These are phyloP conservation scores for Diceros bicornis DNA, from an alignment of 2,797 vertebrate species.

Conservation along the genomic window DNA sequence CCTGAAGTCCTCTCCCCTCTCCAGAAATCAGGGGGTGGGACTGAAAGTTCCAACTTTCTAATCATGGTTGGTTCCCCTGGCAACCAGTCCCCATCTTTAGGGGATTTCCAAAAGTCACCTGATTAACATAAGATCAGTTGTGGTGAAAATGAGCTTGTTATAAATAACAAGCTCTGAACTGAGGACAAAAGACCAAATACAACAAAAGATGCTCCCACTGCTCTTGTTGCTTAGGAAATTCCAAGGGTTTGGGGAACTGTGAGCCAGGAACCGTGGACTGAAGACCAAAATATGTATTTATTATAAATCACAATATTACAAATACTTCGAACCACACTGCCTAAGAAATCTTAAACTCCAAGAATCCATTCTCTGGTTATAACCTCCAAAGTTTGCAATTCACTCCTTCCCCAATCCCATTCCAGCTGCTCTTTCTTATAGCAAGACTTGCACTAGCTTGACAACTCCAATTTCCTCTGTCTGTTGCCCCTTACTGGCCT, in stretches of 20 bases:
- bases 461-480: neutral
- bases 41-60: neutral
- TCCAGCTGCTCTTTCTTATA: neutral
- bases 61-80: neutral
- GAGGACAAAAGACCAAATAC: neutral
- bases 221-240: neutral
- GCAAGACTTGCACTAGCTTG: neutral
- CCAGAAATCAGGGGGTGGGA: neutral
- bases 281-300: slow-evolving; percentile 7
- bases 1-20: neutral
- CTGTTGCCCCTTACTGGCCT: neutral
- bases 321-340: neutral
- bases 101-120: slow-evolving; percentile 5
- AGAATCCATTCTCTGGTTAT: slow-evolving; percentile 23
- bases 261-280: neutral
- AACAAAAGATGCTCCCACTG: neutral
- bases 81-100: neutral
- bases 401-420: neutral
- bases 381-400: slow-evolving; percentile 35
- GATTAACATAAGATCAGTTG: neutral
- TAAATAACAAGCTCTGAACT: neutral
- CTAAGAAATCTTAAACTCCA: slow-evolving; percentile 22
- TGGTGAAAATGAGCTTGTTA: neutral
- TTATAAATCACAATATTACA: neutral
- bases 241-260: neutral